Percentiles rank a stretch among this genome's conserved stretches.
Evolutionary conservation across 2,797 vertebrate species (phyloP).

Genomic region (Thalassophryne amazonica): DNA sequence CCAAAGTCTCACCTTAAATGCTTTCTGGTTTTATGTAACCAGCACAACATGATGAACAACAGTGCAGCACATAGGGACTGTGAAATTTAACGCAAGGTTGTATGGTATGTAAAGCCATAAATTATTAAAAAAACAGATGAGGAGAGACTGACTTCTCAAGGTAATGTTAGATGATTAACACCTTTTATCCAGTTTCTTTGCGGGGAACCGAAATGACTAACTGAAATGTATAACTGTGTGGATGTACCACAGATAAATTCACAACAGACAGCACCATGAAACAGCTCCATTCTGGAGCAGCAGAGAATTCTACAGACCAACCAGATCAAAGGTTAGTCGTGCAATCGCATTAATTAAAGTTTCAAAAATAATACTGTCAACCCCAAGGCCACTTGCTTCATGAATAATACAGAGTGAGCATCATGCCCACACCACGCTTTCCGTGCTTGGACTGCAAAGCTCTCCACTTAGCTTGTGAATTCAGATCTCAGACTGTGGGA

Average conservation of each 20-base stretch:
- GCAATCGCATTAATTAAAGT: slow-evolving; percentile 19
- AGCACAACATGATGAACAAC: slow-evolving; percentile 33
- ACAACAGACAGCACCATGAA: slow-evolving; percentile 14
- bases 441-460: slow-evolving; percentile 74
- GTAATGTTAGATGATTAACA: slow-evolving; percentile 32
- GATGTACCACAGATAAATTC: slow-evolving; percentile 1
- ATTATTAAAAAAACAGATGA: neutral
- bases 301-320: slow-evolving; percentile 16
- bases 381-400: slow-evolving; percentile 9
- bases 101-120: neutral
- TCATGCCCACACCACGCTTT: slow-evolving; percentile 34
- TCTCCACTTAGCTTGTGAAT: slow-evolving; percentile 51
- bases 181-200: slow-evolving; percentile 22
- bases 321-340: neutral
- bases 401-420: slow-evolving; percentile 66
- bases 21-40: slow-evolving; percentile 52
- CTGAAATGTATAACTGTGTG: neutral
- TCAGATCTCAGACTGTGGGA: slow-evolving; percentile 57
- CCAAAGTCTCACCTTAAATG: slow-evolving; percentile 51
- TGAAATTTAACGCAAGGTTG: no score
- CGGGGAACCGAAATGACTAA: slow-evolving; percentile 1
- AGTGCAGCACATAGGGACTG: neutral
- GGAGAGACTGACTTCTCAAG: slow-evolving; percentile 12
- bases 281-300: slow-evolving; percentile 11
- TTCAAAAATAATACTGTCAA: slow-evolving; percentile 31